Evolutionary conservation across 2,113 vertebrate genomes (phyloP).

Genomic region (Clarias magur): DNA sequence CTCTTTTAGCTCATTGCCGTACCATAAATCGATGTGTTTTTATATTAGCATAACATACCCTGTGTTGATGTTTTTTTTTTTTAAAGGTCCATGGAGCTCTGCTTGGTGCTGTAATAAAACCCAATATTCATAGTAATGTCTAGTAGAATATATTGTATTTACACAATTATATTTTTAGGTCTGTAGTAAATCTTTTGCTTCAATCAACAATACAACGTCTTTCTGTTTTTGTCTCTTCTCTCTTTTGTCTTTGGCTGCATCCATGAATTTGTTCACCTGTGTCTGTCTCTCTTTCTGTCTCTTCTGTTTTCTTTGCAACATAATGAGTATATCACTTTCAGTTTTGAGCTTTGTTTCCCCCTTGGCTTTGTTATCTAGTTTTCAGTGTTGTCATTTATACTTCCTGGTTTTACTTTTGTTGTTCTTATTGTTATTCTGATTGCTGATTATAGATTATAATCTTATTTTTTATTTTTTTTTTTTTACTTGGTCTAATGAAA

Average conservation of each 20-base stretch:
- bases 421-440: background rate
- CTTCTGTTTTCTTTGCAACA: background rate
- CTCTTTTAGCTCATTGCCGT: background rate
- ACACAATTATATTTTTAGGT: background rate
- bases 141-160: background rate
- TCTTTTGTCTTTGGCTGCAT: background rate
- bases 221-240: background rate
- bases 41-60: background rate
- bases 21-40: background rate
- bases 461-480: background rate
- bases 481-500: background rate
- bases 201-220: background rate
- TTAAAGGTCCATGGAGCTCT: background rate
- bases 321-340: background rate
- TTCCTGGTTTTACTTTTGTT: background rate
- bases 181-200: background rate
- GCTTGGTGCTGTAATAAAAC: background rate
- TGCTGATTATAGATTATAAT: background rate
- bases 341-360: background rate
- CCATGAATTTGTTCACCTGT: constrained; percentile 1
- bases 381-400: background rate
- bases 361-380: background rate
- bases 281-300: background rate
- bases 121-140: background rate
- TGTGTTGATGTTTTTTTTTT: background rate